phyloP scores from a whole-genome alignment of 2,113 vertebrate genomes.

The Oryzias javanicus region DNA sequence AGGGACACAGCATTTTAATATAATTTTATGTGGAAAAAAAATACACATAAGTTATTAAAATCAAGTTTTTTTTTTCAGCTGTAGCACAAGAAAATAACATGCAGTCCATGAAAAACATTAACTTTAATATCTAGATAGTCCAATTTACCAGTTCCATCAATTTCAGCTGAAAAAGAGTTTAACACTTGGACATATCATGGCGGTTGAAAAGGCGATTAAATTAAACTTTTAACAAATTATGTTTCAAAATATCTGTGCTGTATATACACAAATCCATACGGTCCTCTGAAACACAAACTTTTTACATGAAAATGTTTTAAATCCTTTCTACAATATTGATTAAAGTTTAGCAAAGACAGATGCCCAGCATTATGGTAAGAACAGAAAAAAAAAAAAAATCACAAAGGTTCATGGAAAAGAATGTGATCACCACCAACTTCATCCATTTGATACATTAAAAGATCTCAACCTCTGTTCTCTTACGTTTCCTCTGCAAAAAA shows the following conservation, averaged over 20 bases:
- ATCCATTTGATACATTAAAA: conserved; percentile 78
- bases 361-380: conserved; percentile 47
- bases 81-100: conserved; percentile 80
- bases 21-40: conserved; percentile 74
- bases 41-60: conserved; percentile 81
- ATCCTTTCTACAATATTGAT: conserved; percentile 74
- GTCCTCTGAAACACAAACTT: conserved; percentile 70
- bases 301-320: conserved; percentile 70
- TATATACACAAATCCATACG: conserved; percentile 70
- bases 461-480: conserved; percentile 76
- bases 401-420: conserved; percentile 45
- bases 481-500: conserved; percentile 78
- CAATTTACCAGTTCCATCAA: conserved; percentile 62
- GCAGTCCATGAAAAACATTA: conserved; percentile 74
- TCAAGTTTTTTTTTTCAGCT: conserved; percentile 69
- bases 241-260: conserved; percentile 75
- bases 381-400: conserved; percentile 44
- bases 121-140: conserved; percentile 65
- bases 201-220: conserved; percentile 53
- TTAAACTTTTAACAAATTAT: conserved; percentile 65
- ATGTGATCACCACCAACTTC: conserved; percentile 70
- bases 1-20: conserved; percentile 79
- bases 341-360: conserved; percentile 54
- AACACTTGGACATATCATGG: conserved; percentile 65
- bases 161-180: conserved; percentile 59